phyloP scores from a whole-genome alignment of 2,113 vertebrate species.

The Grantiella picta region DNA sequence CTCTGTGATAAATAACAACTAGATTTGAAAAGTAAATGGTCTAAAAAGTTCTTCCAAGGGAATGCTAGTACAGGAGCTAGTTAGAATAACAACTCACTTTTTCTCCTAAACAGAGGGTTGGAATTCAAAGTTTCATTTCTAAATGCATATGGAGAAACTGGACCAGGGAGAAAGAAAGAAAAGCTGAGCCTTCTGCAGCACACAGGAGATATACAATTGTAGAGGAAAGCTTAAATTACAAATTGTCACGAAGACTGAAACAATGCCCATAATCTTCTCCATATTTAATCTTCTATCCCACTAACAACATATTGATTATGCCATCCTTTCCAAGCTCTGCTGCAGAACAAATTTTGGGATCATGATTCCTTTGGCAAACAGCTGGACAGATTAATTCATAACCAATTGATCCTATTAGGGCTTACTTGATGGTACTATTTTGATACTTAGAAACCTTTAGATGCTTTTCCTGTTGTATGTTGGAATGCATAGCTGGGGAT shows the following conservation, averaged over 20 bases:
- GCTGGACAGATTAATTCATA: not conserved
- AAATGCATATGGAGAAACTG: not conserved
- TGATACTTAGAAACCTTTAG: not conserved
- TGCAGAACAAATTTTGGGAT: not conserved
- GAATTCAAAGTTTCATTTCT: not conserved
- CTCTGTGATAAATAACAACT: not conserved
- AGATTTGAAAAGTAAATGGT: not conserved
- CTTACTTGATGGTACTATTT: not conserved
- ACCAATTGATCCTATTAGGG: not conserved
- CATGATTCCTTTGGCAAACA: not conserved
- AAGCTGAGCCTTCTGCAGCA: not conserved
- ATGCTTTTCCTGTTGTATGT: not conserved
- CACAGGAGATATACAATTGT: not conserved
- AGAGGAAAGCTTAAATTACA: not conserved
- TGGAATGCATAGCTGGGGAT: not conserved
- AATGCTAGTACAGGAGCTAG: not conserved
- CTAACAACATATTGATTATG: not conserved
- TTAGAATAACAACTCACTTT: not conserved
- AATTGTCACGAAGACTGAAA: not conserved
- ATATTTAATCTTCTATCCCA: not conserved
- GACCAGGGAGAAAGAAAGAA: not conserved
- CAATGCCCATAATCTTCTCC: not conserved
- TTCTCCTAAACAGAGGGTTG: not conserved
- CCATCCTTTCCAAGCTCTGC: not conserved
- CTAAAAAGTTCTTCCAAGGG: not conserved